Evolutionary conservation across 2,113 vertebrate species (phyloP).

Genomic region (Myanophis thanlyinensis): DNA sequence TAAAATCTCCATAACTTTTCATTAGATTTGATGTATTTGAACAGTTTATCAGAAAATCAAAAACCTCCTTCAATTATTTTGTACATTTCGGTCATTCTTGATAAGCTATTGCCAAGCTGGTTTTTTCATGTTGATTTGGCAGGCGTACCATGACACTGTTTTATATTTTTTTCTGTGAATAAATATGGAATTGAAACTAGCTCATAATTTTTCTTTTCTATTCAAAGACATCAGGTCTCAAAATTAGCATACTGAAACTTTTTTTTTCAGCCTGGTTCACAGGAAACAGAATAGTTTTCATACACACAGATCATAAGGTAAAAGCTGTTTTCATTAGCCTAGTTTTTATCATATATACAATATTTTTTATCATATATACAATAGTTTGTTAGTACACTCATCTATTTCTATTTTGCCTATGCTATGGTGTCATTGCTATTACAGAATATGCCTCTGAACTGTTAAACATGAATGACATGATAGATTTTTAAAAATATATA

Average conservation of each 20-base stretch:
- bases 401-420: neutral
- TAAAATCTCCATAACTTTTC: neutral
- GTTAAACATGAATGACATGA: neutral
- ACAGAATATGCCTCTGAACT: neutral
- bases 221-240: neutral
- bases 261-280: neutral
- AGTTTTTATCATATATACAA: neutral
- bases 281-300: neutral
- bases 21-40: neutral
- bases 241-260: neutral
- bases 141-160: neutral
- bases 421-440: neutral
- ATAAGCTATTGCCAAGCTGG: neutral
- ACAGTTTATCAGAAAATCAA: neutral
- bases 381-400: neutral
- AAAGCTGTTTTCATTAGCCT: neutral
- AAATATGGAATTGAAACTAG: neutral
- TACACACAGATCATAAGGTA: fast-evolving
- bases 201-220: neutral
- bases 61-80: neutral
- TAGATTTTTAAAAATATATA: neutral
- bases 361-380: neutral
- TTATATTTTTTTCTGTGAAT: neutral
- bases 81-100: neutral
- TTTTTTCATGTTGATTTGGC: neutral